Evolutionary conservation across 2,113 vertebrate species (phyloP).

Genomic region (Ceyx margarethae): DNA sequence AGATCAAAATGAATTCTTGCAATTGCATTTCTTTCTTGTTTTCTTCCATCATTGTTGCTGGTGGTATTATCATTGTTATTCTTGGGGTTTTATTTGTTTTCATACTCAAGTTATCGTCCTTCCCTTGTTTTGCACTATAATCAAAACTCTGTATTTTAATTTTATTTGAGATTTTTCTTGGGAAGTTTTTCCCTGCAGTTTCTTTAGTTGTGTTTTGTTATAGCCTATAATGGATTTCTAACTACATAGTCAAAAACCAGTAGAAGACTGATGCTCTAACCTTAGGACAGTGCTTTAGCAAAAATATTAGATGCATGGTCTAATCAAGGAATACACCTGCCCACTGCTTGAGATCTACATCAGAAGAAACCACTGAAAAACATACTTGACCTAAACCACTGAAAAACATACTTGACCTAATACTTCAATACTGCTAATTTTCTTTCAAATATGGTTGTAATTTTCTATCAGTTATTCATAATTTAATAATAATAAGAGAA

Average conservation of each 20-base stretch:
- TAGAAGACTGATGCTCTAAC: background rate
- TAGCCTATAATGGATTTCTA: background rate
- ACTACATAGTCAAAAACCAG: background rate
- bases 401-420: background rate
- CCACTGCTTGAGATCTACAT: background rate
- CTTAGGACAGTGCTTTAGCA: background rate
- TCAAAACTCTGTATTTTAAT: background rate
- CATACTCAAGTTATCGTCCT: background rate
- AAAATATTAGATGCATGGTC: background rate
- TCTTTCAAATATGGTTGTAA: background rate
- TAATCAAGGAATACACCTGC: background rate
- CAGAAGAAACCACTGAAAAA: background rate
- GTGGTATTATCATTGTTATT: background rate
- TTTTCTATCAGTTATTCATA: background rate
- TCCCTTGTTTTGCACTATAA: background rate
- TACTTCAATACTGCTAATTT: background rate
- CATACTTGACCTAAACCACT: background rate
- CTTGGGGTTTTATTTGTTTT: background rate
- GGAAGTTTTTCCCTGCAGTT: background rate
- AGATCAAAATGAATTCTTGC: background rate
- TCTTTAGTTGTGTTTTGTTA: background rate
- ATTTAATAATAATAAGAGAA: background rate
- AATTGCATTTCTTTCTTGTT: background rate
- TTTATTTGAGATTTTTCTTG: background rate
- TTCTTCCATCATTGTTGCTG: background rate